Evolutionary conservation across 2,888 invertebrate species (phyloP).

Genomic region (Anthophora plumipes): DNA sequence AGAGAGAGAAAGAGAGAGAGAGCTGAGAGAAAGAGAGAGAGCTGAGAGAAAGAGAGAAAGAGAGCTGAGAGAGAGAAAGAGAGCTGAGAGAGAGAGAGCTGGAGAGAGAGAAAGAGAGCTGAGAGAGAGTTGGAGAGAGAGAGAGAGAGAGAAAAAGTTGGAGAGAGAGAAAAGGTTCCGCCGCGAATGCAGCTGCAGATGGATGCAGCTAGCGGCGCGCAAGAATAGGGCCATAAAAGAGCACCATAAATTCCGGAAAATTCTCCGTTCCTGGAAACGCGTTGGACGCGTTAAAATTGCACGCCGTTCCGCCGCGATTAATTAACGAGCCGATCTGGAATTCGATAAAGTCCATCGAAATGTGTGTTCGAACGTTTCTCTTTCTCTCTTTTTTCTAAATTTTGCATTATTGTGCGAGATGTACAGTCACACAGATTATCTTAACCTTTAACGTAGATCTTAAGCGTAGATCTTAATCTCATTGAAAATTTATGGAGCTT

Average conservation of each 20-base stretch:
- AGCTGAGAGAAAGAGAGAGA: background rate
- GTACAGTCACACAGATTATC: no score
- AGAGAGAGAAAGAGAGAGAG: background rate
- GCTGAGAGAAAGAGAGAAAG: no score
- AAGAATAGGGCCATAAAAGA: conserved; percentile 38
- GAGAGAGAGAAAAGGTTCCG: conserved; percentile 32
- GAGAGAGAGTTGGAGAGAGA: no score
- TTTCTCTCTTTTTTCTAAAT: no score
- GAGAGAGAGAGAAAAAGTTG: no score
- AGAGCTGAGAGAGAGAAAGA: background rate
- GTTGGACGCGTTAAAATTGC: conserved; percentile 18
- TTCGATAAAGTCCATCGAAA: background rate
- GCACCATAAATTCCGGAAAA: conserved; percentile 36
- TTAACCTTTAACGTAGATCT: no score
- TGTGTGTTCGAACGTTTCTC: background rate
- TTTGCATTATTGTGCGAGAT: background rate
- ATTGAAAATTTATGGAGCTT: no score
- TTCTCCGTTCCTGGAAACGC: conserved; percentile 5
- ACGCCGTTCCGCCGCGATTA: background rate
- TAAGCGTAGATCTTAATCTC: no score
- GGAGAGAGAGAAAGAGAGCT: no score
- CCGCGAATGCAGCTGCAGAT: conserved; percentile 17
- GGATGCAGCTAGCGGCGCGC: conserved; percentile 3
- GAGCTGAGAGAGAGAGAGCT: background rate
- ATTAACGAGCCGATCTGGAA: conserved; percentile 21